Evolutionary conservation across 2,113 vertebrate species (phyloP), one percentile per base, ranked within the genome.

Genomic region (Brachirus orientalis): DNA sequence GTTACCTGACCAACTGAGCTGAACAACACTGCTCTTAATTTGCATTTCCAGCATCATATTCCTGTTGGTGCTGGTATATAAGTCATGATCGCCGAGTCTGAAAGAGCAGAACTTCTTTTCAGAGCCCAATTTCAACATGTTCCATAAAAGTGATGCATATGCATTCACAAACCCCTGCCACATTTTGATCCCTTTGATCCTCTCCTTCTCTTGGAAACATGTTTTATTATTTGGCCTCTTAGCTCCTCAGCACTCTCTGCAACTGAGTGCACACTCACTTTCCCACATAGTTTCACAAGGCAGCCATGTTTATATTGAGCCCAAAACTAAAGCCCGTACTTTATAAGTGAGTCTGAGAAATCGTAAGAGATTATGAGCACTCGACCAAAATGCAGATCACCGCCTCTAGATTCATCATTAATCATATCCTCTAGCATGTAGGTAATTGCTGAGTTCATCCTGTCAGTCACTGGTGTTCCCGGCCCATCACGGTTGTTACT

Each of bases 121-220:
- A 10, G 9, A 57, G 16, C 35, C 68, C 52, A 69, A 55, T 71
- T 18, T 52, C 63, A 82, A 67, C 61, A 50, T 28, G 22, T 11
- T 63, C 38, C 50, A 63, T 58, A 13, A 57, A 43, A 77, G 36
- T 61, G 28, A 73, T 84, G 73, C 80, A 75, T 69, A 85, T 86
- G 82, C 64, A 78, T 67, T 76, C 33, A 20, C 71, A 80, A 50
- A 37, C 69, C 63, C 58, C 45, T 33, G 53, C 47, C 59, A 69
- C 47, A 52, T 69, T 77, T 20, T n/a, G 50, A 72, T 73, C 40
- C 43, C 28, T 73, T 62, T 68, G 69, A 72, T 77, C 47, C 37
- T 81, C 68, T 73, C 19, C 40, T 17, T 61, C 58, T 65, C 69
- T 75, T 72, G 53, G 62, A 80, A 63, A 72, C 22, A 54, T 50